Evolutionary conservation across 2,113 vertebrate genomes (phyloP).

Genomic region (Ondatra zibethicus): DNA sequence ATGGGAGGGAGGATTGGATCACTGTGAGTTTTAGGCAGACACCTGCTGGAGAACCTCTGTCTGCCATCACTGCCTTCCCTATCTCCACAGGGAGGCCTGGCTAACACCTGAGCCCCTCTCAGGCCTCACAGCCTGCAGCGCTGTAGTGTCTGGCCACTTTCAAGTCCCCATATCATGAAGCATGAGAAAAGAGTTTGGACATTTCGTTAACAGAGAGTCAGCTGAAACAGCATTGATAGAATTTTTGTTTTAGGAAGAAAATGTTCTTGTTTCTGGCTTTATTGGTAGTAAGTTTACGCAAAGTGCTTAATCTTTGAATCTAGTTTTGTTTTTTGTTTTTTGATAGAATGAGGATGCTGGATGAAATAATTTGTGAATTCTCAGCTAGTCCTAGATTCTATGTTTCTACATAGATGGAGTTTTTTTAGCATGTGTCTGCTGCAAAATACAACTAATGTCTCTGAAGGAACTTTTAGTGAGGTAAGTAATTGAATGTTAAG

Average conservation of each 20-base stretch:
- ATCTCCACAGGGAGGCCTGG: neutral
- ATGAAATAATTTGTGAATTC: slow-evolving; percentile 57
- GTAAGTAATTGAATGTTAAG: slow-evolving; percentile 76
- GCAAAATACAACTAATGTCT: slow-evolving; percentile 76
- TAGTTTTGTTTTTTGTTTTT: slow-evolving; percentile 56
- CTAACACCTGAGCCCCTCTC: slow-evolving; percentile 30
- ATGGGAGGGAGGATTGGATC: neutral
- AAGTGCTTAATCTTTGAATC: slow-evolving; percentile 50
- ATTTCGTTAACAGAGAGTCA: slow-evolving; percentile 61
- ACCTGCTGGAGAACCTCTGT: neutral
- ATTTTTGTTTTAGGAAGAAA: slow-evolving; percentile 74
- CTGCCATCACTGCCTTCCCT: neutral
- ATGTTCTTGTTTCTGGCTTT: slow-evolving; percentile 71
- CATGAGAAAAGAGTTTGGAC: slow-evolving; percentile 46
- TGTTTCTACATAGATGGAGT: slow-evolving; percentile 76
- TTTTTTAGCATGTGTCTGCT: slow-evolving; percentile 76
- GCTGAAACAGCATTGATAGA: slow-evolving; percentile 60
- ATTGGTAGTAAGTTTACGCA: slow-evolving; percentile 68
- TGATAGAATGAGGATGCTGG: slow-evolving; percentile 14
- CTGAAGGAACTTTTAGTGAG: slow-evolving; percentile 62
- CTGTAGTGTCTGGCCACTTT: slow-evolving; percentile 24
- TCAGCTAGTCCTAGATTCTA: slow-evolving; percentile 75
- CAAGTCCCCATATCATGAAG: slow-evolving; percentile 25
- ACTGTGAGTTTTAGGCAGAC: neutral
- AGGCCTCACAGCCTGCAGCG: neutral